Evolutionary conservation across 2,888 invertebrate genomes (phyloP).

Genomic region (Icerya purchasi): DNA sequence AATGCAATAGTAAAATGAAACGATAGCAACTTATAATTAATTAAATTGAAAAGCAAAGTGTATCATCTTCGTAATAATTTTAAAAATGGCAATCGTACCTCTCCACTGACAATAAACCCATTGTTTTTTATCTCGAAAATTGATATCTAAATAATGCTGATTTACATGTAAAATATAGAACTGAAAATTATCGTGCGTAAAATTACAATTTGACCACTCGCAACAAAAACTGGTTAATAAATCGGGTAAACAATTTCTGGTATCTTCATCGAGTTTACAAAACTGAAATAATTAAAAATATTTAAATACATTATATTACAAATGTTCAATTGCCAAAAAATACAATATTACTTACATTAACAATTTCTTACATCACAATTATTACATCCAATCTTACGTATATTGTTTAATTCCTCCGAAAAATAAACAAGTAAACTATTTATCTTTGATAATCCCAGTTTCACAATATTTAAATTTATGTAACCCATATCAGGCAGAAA

Average conservation of each 20-base stretch:
- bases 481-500: no score
- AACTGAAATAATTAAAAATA: constrained; percentile 12
- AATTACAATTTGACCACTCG: constrained; percentile 26
- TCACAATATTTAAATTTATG: background rate
- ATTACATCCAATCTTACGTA: no score
- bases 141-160: constrained; percentile 22
- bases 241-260: constrained; percentile 32
- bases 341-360: no score
- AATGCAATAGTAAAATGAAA: no score
- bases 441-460: background rate
- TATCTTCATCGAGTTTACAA: constrained; percentile 26
- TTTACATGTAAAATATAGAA: constrained; percentile 33
- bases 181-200: constrained; percentile 25
- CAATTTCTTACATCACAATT: no score
- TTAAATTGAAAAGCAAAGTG: no score
- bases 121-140: constrained; percentile 1
- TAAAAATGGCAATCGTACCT: no score
- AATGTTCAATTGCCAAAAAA: no score
- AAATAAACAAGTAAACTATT: background rate
- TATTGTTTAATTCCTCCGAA: background rate
- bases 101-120: constrained; percentile 11
- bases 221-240: constrained; percentile 23
- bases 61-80: no score
- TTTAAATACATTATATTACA: background rate
- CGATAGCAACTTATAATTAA: no score